These are phyloP conservation scores for Uropetala carovei DNA, from an alignment of 2,888 invertebrate genomes.

Conservation along the genomic window DNA sequence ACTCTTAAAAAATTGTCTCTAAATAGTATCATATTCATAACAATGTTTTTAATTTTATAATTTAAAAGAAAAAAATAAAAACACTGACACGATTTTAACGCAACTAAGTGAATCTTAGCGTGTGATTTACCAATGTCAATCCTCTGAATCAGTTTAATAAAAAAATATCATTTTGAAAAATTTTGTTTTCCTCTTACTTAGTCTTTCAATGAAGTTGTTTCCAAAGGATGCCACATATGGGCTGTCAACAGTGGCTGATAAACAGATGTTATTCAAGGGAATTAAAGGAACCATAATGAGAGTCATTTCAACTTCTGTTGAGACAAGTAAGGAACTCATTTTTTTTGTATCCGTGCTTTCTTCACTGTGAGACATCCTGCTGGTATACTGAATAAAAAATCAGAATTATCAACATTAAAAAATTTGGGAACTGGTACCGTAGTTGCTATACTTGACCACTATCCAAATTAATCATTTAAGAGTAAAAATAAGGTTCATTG, in stretches of 20 bases:
- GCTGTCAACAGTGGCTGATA: slow-evolving; percentile 25
- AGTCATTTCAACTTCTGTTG: slow-evolving; percentile 14
- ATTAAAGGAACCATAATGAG: not conserved
- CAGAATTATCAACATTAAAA: not conserved
- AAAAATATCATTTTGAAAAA: no score
- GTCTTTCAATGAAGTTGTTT: slow-evolving; percentile 30
- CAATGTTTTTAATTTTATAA: no score
- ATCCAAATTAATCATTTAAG: no score
- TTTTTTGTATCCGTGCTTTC: not conserved
- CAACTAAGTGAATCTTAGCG: no score
- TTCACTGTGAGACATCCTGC: not conserved
- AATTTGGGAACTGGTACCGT: not conserved
- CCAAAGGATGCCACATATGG: slow-evolving; percentile 11
- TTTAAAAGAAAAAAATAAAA: no score
- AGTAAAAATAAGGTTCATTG: no score
- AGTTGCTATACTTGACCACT: no score
- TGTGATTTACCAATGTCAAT: no score
- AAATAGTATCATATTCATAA: no score
- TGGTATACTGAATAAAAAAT: not conserved
- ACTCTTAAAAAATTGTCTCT: no score
- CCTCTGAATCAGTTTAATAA: no score
- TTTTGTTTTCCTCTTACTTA: not conserved
- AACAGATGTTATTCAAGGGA: slow-evolving; percentile 40
- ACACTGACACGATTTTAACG: no score
- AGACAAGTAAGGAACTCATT: not conserved